Base-by-base conservation (phyloP, 2,888 invertebrate species). In the Calameuta pallipes region DNA sequence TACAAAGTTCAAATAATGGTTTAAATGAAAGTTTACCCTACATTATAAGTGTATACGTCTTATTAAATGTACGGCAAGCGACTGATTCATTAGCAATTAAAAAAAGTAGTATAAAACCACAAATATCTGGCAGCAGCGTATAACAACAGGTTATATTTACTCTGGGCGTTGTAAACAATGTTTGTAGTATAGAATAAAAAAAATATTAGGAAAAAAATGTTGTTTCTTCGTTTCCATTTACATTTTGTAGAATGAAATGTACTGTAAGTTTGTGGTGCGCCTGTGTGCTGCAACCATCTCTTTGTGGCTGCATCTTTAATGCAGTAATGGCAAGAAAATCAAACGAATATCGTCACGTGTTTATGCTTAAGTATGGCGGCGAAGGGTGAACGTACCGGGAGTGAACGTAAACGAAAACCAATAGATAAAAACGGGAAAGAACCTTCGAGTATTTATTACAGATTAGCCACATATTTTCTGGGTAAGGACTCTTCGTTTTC, bases 321-420 rank as follows among this genome's bases (percentile, higher is more conserved):
- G 56, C 9, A 56, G 56, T 9, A 56, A 56, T 56, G 56, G 9
- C 56, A 9, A 23, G 9, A 56, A 56, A 56, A 23, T 56, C 23
- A 56, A 56, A 23, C 1, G 23, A 56, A 23, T 23, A 56, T 56
- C 56, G 75, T 75, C 78, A 70, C 75, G 69, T 78, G 70, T 70
- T 34, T 68, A 78, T 75, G 78, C 75, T 78, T 78, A 78, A 78
- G 75, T 68, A 78, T 78, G 78, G 78, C 78, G 78, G 71, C 78
- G 41, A 75, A 75, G 70, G 23, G 56, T 56, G 56, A 56, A 56
- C 56, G 56, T 56, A 56, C 56, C 56, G 23, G 56, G 56, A 56
- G 56, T 41, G 41, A 41, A 41, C 41, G 41, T 56, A 56, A 56
- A 56, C 56, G 56, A 56, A 56, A 56, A 56, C 56, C 23, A 1